Base-by-base conservation (phyloP, 2,888 invertebrate species). In the Galerucella calmariensis region DNA sequence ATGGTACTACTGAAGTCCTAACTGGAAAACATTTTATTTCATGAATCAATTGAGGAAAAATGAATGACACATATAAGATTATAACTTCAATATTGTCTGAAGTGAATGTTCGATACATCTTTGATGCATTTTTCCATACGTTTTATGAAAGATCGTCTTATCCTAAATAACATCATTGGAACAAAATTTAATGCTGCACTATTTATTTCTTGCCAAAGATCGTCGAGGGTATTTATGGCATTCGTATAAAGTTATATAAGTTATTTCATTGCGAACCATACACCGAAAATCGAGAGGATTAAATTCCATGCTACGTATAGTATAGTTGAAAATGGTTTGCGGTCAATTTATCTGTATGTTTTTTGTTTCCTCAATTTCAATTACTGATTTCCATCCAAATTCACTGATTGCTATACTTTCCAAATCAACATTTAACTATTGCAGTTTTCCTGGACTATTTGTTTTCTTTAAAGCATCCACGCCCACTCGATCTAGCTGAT, bases 401-500 rank as follows among this genome's bases (percentile, higher is more conserved):
- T 5, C 27, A 27, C 5, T 27, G 4, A 5, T 27, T 4, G 0
- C 2, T 27, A 27, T 27, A 27, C 2, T 27, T 27, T 27, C 27
- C 27, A 35, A 35, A 35, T 8, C 35, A 35, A 35, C 35, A 6
- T 51, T 51, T 51, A n/a, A 5, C 4, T 1, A 51, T n/a, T 5
- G 14, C 2, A 51, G n/a, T 51, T 51, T 51, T 6, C 51, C n/a
- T 10, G 51, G 51, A 51, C 51, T 51, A 51, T 63, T 63, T n/a
- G 41, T 44, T 66, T 46, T 48, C 41, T 56, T 67, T 16, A 24
- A 16, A 56, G n/a, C 35, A 56, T 67, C 56, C 56, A 67, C 67
- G 41, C 56, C 53, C 46, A 67, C 56, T 67, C 56, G n/a, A 67
- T 67, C 41, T 67, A 41, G 56, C 35, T 67, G 67, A 67, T 67